Evolutionary conservation across 2,888 invertebrate genomes (phyloP).

Genomic region (Dorcus parallelipipedus): DNA sequence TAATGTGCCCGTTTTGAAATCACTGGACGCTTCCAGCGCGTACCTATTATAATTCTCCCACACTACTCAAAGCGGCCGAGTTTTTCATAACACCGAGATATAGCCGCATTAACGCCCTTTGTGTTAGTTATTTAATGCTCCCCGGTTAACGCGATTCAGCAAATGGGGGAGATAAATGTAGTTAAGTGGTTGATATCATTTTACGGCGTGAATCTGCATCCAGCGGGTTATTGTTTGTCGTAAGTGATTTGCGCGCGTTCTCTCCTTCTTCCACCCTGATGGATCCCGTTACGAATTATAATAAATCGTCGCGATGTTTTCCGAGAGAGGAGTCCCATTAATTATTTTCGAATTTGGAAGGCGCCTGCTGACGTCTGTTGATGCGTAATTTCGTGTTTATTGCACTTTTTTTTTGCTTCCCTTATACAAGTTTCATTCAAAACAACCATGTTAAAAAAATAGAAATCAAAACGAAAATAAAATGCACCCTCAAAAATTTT

Average conservation of each 20-base stretch:
- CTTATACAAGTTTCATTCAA: too few species aligned
- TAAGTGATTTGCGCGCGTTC: constrained; percentile 31
- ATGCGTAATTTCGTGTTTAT: too few species aligned
- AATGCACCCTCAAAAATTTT: too few species aligned
- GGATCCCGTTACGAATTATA: constrained; percentile 26
- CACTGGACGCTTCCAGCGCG: constrained; percentile 38
- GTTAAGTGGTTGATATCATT: constrained; percentile 48
- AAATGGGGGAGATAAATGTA: constrained; percentile 44
- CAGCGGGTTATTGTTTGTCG: constrained; percentile 39
- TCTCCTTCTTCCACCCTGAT: constrained; percentile 19
- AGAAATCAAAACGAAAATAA: too few species aligned
- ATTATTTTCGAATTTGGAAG: too few species aligned
- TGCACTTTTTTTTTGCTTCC: too few species aligned
- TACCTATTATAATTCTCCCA: constrained; percentile 49
- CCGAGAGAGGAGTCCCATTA: too few species aligned
- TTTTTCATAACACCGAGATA: constrained; percentile 37
- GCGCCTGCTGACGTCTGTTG: too few species aligned
- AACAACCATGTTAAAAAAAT: too few species aligned
- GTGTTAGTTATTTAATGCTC: constrained; percentile 48
- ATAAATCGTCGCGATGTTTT: constrained; percentile 15
- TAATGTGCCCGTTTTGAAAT: constrained; percentile 26
- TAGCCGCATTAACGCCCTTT: constrained; percentile 49
- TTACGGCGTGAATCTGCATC: constrained; percentile 45
- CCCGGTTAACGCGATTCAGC: constrained; percentile 44
- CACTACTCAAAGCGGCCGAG: constrained; percentile 46